These are phyloP conservation scores for Strongylocentrotus purpuratus DNA, from an alignment of 35 echinoderm and acorn worm genomes.

Conservation along the genomic window DNA sequence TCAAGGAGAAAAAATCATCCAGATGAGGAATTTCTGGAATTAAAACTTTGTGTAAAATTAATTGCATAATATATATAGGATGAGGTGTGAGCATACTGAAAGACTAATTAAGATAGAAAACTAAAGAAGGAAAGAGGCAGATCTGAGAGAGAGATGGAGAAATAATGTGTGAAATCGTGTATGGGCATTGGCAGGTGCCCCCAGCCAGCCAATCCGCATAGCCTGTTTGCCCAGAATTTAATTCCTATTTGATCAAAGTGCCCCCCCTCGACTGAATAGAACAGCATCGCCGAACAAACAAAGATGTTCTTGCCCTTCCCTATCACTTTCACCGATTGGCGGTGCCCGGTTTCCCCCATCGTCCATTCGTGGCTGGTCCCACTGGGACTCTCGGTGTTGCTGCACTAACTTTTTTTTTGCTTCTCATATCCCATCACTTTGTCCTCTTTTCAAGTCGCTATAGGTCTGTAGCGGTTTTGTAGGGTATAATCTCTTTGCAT, in stretches of 20 bases:
- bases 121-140: not conserved
- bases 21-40: not conserved
- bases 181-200: conserved; percentile 29
- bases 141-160: not conserved
- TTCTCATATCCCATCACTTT: not conserved
- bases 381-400: not conserved
- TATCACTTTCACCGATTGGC: conserved; percentile 41
- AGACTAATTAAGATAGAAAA: not conserved
- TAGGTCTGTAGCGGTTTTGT: not conserved
- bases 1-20: too few species aligned
- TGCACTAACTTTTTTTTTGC: not conserved
- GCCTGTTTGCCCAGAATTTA: conserved; percentile 11
- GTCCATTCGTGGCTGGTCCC: not conserved
- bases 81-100: not conserved
- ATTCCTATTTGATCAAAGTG: conserved; percentile 27
- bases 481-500: not conserved
- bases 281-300: conserved; percentile 40
- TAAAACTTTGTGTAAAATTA: not conserved
- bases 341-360: conserved; percentile 32
- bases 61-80: not conserved
- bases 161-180: conserved; percentile 5
- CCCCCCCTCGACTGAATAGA: conserved; percentile 20
- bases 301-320: conserved; percentile 42
- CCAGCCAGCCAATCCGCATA: not conserved
- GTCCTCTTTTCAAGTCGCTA: not conserved